A percentile compares a stretch with the other conserved stretches of the same genome.
Conservation (phyloP, 2,113 vertebrate species). For the Balaenoptera acutorostrata region DNA sequence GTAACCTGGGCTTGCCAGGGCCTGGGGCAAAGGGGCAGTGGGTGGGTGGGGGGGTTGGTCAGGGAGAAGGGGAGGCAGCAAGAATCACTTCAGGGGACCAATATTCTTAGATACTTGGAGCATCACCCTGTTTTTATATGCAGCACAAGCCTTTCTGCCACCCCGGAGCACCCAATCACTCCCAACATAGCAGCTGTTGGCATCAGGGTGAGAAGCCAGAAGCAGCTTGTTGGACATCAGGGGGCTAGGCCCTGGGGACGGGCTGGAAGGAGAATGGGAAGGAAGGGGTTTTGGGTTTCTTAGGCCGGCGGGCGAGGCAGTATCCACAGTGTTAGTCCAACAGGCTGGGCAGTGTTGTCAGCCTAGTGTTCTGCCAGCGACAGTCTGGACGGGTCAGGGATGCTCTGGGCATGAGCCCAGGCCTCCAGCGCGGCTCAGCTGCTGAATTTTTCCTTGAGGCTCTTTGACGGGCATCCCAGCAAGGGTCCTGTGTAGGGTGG, state of each 20-base stretch:
- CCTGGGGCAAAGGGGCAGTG: neutral
- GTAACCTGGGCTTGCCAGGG: slow-evolving; percentile 17
- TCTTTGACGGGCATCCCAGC: neutral
- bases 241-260: slow-evolving; percentile 43
- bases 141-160: slow-evolving; percentile 20
- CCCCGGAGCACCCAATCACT: neutral
- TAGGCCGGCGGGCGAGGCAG: neutral
- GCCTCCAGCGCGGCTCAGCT: neutral
- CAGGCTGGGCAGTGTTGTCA: slow-evolving; percentile 70
- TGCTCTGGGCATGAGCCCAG: neutral
- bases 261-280: neutral
- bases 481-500: neutral
- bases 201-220: neutral
- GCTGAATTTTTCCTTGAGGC: slow-evolving; percentile 24
- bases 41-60: neutral
- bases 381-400: neutral
- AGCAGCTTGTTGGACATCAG: neutral
- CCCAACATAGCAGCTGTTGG: neutral
- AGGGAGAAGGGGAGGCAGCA: slow-evolving; percentile 22
- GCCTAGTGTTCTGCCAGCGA: slow-evolving; percentile 69
- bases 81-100: slow-evolving; percentile 75
- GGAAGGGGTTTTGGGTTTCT: neutral
- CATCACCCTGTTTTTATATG: slow-evolving; percentile 64
- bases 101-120: slow-evolving; percentile 72
- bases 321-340: slow-evolving; percentile 58